phyloP scores from a whole-genome alignment of 2,797 vertebrate species.

The Trachurus trachurus region DNA sequence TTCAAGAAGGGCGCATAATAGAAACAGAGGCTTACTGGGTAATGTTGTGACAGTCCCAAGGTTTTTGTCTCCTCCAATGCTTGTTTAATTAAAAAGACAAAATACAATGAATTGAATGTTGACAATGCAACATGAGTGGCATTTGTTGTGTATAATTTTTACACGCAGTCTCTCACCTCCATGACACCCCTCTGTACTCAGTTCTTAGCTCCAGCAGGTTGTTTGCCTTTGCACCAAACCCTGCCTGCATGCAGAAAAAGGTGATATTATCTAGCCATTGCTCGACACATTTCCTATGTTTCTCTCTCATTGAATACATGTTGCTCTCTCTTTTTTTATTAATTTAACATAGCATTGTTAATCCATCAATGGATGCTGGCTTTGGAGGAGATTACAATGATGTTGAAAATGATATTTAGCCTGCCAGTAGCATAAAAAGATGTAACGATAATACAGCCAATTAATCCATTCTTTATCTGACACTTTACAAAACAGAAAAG shows the following conservation, averaged over 20 bases:
- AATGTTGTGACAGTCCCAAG: constrained; percentile 92
- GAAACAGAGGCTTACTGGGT: constrained; percentile 85
- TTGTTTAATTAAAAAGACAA: constrained; percentile 59
- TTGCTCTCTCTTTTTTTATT: background rate
- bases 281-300: background rate
- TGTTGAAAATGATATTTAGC: background rate
- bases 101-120: background rate
- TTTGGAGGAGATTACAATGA: background rate
- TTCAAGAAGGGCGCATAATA: background rate
- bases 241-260: constrained; percentile 82
- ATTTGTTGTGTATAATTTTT: background rate
- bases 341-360: background rate
- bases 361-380: background rate
- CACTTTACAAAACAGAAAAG: constrained; percentile 1
- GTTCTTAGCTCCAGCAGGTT: constrained; percentile 68
- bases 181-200: constrained; percentile 91
- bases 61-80: constrained; percentile 91
- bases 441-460: background rate
- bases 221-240: constrained; percentile 85
- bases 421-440: background rate
- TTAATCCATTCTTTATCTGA: background rate
- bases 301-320: background rate
- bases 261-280: background rate
- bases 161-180: constrained; percentile 87
- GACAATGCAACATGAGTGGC: background rate